These are phyloP conservation scores for Pitta sordida DNA, from an alignment of 2,113 vertebrate species.

Conservation along the genomic window DNA sequence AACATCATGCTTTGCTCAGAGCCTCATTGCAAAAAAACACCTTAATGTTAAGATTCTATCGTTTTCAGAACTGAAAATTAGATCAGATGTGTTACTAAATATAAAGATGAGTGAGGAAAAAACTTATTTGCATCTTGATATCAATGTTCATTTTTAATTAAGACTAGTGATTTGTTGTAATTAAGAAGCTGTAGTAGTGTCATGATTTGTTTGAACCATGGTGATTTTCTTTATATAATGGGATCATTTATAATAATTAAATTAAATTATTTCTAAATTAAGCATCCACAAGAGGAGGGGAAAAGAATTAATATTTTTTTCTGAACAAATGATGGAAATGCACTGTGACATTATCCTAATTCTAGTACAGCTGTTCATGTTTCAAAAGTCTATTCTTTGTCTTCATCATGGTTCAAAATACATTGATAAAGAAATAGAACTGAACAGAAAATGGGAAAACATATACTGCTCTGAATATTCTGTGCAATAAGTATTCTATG, in stretches of 20 bases:
- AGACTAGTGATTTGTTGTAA: conserved; percentile 17
- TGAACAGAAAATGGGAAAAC: not conserved
- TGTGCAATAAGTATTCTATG: not conserved
- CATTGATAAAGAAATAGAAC: not conserved
- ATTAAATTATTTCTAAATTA: conserved; percentile 14
- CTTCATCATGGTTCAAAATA: not conserved
- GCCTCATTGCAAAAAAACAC: not conserved
- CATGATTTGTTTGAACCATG: not conserved
- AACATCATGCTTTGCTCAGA: not conserved
- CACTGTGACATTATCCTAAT: not conserved
- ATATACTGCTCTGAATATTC: not conserved
- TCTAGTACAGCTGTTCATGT: not conserved
- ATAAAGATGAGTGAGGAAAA: not conserved
- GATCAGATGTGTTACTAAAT: not conserved
- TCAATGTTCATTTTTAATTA: not conserved
- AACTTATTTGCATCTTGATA: not conserved
- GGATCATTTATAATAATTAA: conserved; percentile 33
- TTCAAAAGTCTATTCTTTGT: not conserved
- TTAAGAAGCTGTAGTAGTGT: not conserved
- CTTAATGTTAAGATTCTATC: not conserved
- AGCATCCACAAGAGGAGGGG: not conserved
- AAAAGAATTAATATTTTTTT: not conserved
- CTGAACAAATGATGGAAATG: not conserved
- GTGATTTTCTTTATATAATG: not conserved
- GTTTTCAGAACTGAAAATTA: not conserved